Evolutionary conservation across 2,113 vertebrate genomes (phyloP).

Genomic region (Hymenochirus boettgeri): DNA sequence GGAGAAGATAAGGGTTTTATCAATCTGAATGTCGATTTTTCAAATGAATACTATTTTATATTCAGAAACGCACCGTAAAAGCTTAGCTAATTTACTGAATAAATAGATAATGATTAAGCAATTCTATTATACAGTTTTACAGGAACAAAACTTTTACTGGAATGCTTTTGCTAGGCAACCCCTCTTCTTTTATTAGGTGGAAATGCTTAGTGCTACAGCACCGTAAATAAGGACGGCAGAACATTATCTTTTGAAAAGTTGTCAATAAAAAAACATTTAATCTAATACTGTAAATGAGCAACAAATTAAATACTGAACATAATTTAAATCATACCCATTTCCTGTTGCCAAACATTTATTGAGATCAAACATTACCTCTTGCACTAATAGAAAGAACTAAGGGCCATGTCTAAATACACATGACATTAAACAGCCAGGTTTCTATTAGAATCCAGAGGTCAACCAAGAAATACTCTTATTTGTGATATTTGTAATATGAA

Average conservation of each 20-base stretch:
- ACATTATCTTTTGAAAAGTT: slow-evolving; percentile 6
- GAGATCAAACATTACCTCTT: no score
- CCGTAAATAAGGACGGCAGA: not conserved
- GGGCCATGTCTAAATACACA: no score
- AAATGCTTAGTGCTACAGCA: slow-evolving; percentile 10
- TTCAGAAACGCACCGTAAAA: not conserved
- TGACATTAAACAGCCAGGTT: no score
- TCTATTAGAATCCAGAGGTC: no score
- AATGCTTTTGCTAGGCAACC: not conserved
- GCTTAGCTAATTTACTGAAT: not conserved
- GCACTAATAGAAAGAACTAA: no score
- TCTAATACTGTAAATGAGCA: slow-evolving; percentile 17
- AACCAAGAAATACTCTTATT: no score
- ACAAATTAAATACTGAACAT: slow-evolving; percentile 7
- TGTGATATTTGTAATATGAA: no score
- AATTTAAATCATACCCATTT: no score
- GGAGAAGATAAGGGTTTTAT: no score
- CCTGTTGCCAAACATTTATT: not conserved
- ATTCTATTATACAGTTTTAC: slow-evolving; percentile 7
- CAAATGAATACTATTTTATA: slow-evolving; percentile 17
- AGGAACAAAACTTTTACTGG: slow-evolving; percentile 12
- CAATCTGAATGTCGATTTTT: no score
- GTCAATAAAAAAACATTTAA: slow-evolving; percentile 16
- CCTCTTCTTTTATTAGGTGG: not conserved
- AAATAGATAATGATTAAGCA: slow-evolving; percentile 2